Evolutionary conservation across 2,888 invertebrate genomes (phyloP).

Genomic region (Bhutanitis thaidina): DNA sequence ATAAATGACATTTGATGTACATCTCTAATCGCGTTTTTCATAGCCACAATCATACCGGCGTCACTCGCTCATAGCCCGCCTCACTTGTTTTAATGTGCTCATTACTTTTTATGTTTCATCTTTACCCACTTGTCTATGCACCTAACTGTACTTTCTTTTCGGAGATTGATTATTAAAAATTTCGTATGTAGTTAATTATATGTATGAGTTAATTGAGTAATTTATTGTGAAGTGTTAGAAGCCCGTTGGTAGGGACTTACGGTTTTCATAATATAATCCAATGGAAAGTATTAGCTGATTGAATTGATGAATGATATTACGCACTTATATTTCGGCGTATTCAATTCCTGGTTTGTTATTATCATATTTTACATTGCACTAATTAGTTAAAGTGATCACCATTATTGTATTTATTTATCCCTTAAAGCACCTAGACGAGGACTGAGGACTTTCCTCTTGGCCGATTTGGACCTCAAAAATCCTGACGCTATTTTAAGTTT

Average conservation of each 20-base stretch:
- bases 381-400: too few species aligned
- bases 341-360: too few species aligned
- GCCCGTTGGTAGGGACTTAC: neutral
- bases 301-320: neutral
- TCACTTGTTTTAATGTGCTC: constrained; percentile 62
- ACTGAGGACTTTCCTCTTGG: too few species aligned
- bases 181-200: constrained; percentile 64
- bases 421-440: too few species aligned
- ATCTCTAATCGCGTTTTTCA: constrained; percentile 28
- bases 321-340: neutral
- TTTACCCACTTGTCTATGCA: constrained; percentile 36
- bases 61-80: constrained; percentile 45
- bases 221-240: constrained; percentile 38
- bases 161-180: constrained; percentile 71
- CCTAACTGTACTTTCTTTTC: constrained; percentile 68
- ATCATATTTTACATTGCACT: too few species aligned
- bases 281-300: constrained; percentile 9
- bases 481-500: too few species aligned
- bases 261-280: constrained; percentile 17
- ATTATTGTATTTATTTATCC: too few species aligned
- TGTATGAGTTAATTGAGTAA: constrained; percentile 64
- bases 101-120: constrained; percentile 67
- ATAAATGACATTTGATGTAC: neutral
- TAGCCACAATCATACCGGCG: constrained; percentile 39
- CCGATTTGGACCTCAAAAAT: too few species aligned